phyloP scores from a whole-genome alignment of 2,113 vertebrate genomes.

The Desmodus rotundus region DNA sequence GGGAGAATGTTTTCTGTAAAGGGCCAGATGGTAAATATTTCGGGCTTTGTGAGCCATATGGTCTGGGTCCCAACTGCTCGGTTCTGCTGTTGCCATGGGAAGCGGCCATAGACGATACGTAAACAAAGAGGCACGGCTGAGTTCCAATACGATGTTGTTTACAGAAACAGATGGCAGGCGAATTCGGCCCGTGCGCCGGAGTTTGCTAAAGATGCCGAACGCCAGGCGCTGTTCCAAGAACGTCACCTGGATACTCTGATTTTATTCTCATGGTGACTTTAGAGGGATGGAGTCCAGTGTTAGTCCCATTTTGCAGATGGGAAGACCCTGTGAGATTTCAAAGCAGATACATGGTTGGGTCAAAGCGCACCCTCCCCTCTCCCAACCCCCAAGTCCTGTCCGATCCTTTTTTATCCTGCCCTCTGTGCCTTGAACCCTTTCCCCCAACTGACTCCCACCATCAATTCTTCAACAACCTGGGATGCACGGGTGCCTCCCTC shows the following conservation, averaged over 20 bases:
- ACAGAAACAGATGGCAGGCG: not conserved
- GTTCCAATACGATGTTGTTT: not conserved
- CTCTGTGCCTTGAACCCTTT: not conserved
- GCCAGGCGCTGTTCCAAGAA: not conserved
- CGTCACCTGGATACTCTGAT: too few relatives aligned
- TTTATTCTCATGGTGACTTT: not conserved
- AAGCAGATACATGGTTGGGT: not conserved
- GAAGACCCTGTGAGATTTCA: not conserved
- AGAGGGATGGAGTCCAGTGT: rapidly evolving
- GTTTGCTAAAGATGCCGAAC: not conserved
- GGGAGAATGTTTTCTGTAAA: not conserved
- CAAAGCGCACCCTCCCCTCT: rapidly evolving
- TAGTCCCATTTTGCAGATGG: not conserved
- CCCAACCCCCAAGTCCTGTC: not conserved
- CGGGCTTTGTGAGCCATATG: not conserved
- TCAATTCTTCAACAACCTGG: not conserved
- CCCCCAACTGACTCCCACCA: not conserved
- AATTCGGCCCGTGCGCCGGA: not conserved
- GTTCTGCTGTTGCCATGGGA: not conserved
- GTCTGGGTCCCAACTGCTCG: not conserved
- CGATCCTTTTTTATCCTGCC: not conserved
- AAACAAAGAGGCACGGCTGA: not conserved
- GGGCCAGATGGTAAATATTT: not conserved
- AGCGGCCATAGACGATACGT: rapidly evolving
- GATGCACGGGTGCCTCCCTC: too few relatives aligned